Base-by-base conservation (phyloP, 1,140 invertebrate species). In the Solenopsis fugax region DNA sequence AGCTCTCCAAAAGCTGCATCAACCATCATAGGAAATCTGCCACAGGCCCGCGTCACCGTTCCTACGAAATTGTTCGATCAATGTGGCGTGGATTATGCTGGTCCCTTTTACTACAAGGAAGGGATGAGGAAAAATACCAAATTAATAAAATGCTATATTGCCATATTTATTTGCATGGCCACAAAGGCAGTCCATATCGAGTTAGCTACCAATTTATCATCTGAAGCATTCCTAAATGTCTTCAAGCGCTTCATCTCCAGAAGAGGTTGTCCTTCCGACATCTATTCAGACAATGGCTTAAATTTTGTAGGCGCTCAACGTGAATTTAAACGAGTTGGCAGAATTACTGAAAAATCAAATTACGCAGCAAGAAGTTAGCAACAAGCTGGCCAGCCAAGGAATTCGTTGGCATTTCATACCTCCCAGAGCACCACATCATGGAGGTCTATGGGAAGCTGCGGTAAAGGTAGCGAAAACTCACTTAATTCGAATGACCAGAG, bases 191-290 rank as follows among this genome's bases (percentile, higher is more conserved):
- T 24, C 0, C 21, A 69, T 7, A 69, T 67, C 0, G 65, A 69
- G 1, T 2, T 69, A 0, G 10, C 41, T 0, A 0, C 12, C 0
- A 2, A 13, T 0, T 7, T 69, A 1, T 16, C 65, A 0, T 6
- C 41, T 1, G 37, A 69, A 3, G 37, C 37, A 0, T 69, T 45
- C 6, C 4, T 45, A 13, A 45, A 21, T 4, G 10, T 45, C 0
- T 4, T 67, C 9, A 67, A 45, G 12, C 37, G 65, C 0, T 67
- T 67, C 0, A 45, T 67, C 0, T 18, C 62, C 0, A 65, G 62
- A 41, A 37, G 62, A 21, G 34, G 18, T 1, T 21, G 18, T 2
- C 34, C 62, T 2, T 41, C 18, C 0, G 34, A 65, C 1, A 65
- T 65, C 1, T 65, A 34, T 4, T 41, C 34, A 0, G 62, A 60